A percentile compares a stretch with the other conserved stretches of the same genome.
phyloP scores from a whole-genome alignment of 2,888 invertebrate species.

The Apeira syringaria region DNA sequence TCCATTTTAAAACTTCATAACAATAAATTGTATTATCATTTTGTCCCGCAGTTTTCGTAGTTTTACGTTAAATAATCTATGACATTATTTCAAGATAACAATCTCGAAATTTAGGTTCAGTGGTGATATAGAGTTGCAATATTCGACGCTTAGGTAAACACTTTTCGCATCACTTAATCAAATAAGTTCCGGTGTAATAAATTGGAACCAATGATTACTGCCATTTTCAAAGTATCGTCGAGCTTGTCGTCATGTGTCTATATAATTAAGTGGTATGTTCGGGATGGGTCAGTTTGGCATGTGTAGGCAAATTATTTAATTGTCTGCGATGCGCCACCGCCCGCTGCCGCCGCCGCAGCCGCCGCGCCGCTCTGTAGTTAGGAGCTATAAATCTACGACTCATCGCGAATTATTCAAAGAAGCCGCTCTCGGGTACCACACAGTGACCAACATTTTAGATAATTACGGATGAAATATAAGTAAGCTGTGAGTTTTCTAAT shows the following conservation, averaged over 20 bases:
- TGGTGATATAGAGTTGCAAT: too few species aligned
- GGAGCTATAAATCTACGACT: slow-evolving; percentile 73
- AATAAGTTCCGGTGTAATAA: too few species aligned
- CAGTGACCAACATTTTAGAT: not conserved
- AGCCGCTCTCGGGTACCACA: slow-evolving; percentile 39
- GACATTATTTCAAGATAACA: too few species aligned
- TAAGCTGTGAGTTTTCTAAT: too few species aligned
- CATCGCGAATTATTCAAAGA: slow-evolving; percentile 77
- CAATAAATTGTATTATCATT: too few species aligned
- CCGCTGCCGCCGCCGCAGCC: slow-evolving; percentile 25
- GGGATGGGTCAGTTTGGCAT: slow-evolving; percentile 26
- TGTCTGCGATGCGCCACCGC: slow-evolving; percentile 43
- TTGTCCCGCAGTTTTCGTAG: too few species aligned
- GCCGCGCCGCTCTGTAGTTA: slow-evolving; percentile 67
- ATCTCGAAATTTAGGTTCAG: too few species aligned
- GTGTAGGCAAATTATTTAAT: slow-evolving; percentile 79
- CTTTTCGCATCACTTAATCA: too few species aligned
- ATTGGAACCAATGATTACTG: not conserved
- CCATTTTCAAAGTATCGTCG: not conserved
- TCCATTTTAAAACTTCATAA: too few species aligned
- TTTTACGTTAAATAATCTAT: too few species aligned
- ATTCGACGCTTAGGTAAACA: too few species aligned
- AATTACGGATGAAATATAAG: not conserved
- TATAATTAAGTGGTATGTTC: not conserved
- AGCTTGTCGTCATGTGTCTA: not conserved